Base-by-base conservation (phyloP, 2,888 invertebrate genomes). In the Dynastes hyllus region DNA sequence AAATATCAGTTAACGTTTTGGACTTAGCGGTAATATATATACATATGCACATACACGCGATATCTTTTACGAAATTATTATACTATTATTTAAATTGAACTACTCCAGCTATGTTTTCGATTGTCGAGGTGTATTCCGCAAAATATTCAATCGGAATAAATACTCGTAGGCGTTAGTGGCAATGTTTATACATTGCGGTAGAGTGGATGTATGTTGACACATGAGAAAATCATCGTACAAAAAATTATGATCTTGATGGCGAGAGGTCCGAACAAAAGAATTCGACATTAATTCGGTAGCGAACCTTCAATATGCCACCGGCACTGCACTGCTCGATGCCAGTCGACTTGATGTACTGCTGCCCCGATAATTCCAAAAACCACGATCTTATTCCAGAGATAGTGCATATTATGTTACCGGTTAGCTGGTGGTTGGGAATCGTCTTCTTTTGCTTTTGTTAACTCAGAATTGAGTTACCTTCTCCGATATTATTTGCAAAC, bases 281-380 rank as follows among this genome's bases (percentile, higher is more conserved):
- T 69, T 22, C 67, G 45, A 69, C 67, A 69, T 27, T 69, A 69
- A 69, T 69, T 69, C 51, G 67, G 67, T 69, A 69, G 50, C 67
- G 67, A 13, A 27, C 50, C 67, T 50, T 50, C 22, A 29, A 6
- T 2, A 3, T 22, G 22, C 27, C 27, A 27, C 22, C 29, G 61
- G 27, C 22, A 29, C 27, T 29, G 27, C 11, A 61, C 29, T 45
- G 22, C 1, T 29, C 9, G 50, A 50, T 27, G 22, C 67, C 51
- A 29, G 27, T 69, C 50, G 67, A 69, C 27, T 27, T 69, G 22
- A 27, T 50, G 50, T 22, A 29, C 67, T 50, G 50, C 29, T 29
- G 11, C 67, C 50, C 27, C 67, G 22, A 69, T 50, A 69, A 69
- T 69, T n/a, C n/a, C n/a, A n/a, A n/a, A 4, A 16, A 27, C 22